Conservation (phyloP, 2,888 invertebrate species). For the Globia sparganii region DNA sequence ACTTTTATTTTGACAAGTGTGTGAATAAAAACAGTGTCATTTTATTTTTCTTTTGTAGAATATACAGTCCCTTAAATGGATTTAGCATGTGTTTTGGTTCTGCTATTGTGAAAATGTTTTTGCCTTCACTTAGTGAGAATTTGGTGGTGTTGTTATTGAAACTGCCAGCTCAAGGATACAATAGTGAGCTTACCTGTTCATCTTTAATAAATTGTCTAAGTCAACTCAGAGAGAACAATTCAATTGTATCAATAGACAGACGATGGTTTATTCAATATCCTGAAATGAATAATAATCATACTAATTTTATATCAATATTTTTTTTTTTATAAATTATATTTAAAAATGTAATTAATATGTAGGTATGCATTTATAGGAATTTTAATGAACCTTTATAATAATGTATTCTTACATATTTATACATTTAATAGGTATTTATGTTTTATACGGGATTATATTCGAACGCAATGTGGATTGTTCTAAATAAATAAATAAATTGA, state of each 20-base stretch:
- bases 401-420: background rate
- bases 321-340: background rate
- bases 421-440: background rate
- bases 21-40: slow-evolving; percentile 54
- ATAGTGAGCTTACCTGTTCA: slow-evolving; percentile 5
- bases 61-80: slow-evolving; percentile 29
- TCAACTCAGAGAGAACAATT: background rate
- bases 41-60: slow-evolving; percentile 53
- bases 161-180: slow-evolving; percentile 10
- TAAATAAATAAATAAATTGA: background rate
- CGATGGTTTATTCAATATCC: background rate
- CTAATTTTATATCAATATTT: no score
- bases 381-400: background rate
- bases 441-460: background rate
- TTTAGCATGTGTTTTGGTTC: slow-evolving; percentile 35
- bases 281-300: background rate
- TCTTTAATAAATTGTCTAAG: background rate
- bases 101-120: slow-evolving; percentile 33
- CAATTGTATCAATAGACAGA: background rate
- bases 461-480: background rate
- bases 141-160: slow-evolving; percentile 24
- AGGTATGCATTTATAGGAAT: background rate
- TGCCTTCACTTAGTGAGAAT: slow-evolving; percentile 16
- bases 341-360: no score
- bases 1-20: slow-evolving; percentile 67